Percentiles rank a stretch among this genome's conserved stretches.
phyloP scores from a whole-genome alignment of 2,113 vertebrate species.

The Corythoichthys haematopterus region DNA sequence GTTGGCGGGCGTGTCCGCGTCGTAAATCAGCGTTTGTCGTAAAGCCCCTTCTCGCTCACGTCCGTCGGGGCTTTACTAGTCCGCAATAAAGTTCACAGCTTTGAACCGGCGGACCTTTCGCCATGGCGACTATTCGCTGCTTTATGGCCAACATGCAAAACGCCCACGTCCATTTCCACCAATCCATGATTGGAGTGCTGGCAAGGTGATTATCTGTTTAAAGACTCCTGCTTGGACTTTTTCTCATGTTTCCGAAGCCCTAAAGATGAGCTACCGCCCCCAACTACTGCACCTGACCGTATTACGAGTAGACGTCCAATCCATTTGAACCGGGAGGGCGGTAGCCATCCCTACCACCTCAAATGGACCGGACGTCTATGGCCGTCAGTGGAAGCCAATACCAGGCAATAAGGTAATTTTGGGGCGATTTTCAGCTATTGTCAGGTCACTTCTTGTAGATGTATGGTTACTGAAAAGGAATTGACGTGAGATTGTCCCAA shows the following conservation, averaged over 20 bases:
- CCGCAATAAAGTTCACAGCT: conserved; percentile 21
- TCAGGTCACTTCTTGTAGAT: too few species aligned
- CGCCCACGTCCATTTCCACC: neutral
- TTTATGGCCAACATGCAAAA: conserved; percentile 7
- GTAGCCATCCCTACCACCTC: too few species aligned
- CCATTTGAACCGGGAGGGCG: too few species aligned
- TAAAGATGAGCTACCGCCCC: neutral
- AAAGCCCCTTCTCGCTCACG: neutral
- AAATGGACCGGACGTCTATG: too few species aligned
- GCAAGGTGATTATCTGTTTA: conserved; percentile 1
- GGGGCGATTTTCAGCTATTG: too few species aligned
- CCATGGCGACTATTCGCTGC: neutral
- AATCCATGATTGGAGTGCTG: neutral
- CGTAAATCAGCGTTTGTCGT: conserved; percentile 38
- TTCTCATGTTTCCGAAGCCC: neutral
- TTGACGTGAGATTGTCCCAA: too few species aligned
- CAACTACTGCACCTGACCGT: neutral
- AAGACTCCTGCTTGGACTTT: neutral
- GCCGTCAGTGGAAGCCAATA: too few species aligned
- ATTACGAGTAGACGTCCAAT: too few species aligned
- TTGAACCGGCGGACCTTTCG: conserved; percentile 11
- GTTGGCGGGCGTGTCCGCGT: conserved; percentile 6
- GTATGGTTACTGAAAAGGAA: too few species aligned
- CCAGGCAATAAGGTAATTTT: too few species aligned
- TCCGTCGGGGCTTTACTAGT: conserved; percentile 10